phyloP scores from a whole-genome alignment of 2,888 invertebrate species.

The Acanthosoma haemorrhoidale region DNA sequence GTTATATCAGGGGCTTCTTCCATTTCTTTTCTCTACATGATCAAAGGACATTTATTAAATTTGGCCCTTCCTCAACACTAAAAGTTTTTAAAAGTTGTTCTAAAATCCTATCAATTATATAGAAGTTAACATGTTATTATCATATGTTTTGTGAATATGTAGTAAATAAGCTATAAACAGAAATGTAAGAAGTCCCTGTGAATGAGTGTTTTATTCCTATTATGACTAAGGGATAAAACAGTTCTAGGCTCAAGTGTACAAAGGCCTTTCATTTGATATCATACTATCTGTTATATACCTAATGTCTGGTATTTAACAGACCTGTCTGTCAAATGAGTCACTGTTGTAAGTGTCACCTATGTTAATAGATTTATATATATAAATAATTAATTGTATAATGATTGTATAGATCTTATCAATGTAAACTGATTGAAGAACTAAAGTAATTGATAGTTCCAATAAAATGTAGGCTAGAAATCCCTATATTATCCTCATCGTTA shows the following conservation, averaged over 20 bases:
- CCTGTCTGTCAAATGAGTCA: background rate
- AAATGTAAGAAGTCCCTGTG: background rate
- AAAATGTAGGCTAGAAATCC: background rate
- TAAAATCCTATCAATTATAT: too few relatives aligned
- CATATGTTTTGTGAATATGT: too few relatives aligned
- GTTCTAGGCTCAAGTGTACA: conserved; percentile 25
- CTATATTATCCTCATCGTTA: too few relatives aligned
- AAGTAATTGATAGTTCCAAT: background rate
- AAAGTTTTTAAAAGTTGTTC: background rate
- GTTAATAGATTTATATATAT: conserved; percentile 3
- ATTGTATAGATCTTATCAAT: background rate
- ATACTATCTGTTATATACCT: background rate
- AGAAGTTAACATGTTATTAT: too few relatives aligned
- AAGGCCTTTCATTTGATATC: conserved; percentile 21
- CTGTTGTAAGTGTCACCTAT: conserved; percentile 7
- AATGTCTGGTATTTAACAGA: background rate
- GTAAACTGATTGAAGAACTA: background rate
- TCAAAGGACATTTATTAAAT: background rate
- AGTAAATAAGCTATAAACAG: background rate
- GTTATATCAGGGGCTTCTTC: background rate
- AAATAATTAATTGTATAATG: too few relatives aligned
- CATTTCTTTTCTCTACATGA: background rate
- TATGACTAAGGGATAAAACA: conserved; percentile 2
- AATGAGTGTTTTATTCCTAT: background rate
- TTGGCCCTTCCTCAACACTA: background rate